Base-by-base conservation (phyloP, 2,113 vertebrate species). In the Leptobrachium leishanense region DNA sequence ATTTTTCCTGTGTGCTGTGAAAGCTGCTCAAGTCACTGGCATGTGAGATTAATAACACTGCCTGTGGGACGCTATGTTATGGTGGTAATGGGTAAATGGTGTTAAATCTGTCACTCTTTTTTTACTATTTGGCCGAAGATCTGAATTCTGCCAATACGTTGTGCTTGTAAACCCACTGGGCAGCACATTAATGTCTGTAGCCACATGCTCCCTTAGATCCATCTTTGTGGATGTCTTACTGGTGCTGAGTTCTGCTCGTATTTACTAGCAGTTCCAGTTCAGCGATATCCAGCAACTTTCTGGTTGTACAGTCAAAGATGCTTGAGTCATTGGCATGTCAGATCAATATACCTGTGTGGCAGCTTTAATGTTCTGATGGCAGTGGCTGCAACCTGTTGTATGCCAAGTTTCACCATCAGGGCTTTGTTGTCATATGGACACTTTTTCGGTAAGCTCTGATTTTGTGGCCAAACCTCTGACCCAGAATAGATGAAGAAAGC, bases 311-410 rank as follows among this genome's bases (percentile, higher is more conserved):
- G 93, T 97, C 90, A 82, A 95, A 96, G 94, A 93, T 97, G 95
- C 95, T 95, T 97, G 95, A 97, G 95, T 97, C 95, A 97, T 97
- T 96, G 95, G 94, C 92, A 94, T 96, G 95, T 95, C 82, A 97
- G 90, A 96, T 50, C 81, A 96, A 86, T 90, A 93, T 62, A 95
- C 94, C 95, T 95, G 93, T 92, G 90, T 86, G 72, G 82, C 91
- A 87, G 89, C 90, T 83, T 83, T 75, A 68, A 1, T 44, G 90
- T 93, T 91, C 91, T 90, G 92, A 84, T 92, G 84, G 86, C 72
- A 50, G 46, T 50, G 46, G 46, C 46, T 50, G 46, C 46, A 50
- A 50, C 46, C 8, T 86, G 82, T 76, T 68, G 10, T 15, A 82
- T 75, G 85, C 79, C 88, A 87, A 83, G 63, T 85, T 57, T 81